Evolutionary conservation across 2,797 vertebrate species (phyloP).

Genomic region (Echiichthys vipera): DNA sequence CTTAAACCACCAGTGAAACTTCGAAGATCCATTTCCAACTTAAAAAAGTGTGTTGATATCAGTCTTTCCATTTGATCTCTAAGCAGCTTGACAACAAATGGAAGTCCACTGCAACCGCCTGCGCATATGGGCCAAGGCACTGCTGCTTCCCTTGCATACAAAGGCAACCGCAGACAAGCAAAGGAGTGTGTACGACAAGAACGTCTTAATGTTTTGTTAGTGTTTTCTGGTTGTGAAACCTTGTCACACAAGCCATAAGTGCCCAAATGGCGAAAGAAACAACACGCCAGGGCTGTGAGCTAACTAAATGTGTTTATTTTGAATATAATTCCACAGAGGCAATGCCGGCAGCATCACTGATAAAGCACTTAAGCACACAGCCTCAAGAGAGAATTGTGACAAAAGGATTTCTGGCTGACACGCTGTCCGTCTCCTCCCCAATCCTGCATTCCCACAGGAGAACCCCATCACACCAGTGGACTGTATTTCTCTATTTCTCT

Average conservation of each 20-base stretch:
- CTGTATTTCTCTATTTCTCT: slow-evolving; percentile 32
- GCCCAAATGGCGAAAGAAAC: background rate
- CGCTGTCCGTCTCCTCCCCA: slow-evolving; percentile 53
- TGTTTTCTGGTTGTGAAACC: slow-evolving; percentile 30
- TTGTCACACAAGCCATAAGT: slow-evolving; percentile 9
- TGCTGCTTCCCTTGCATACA: slow-evolving; percentile 1
- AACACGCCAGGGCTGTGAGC: slow-evolving; percentile 2
- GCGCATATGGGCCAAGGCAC: slow-evolving; percentile 29
- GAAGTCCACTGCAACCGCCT: slow-evolving; percentile 37
- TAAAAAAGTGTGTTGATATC: slow-evolving; percentile 33
- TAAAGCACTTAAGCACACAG: slow-evolving; percentile 59
- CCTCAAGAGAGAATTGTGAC: slow-evolving; percentile 58
- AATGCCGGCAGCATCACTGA: slow-evolving; percentile 17
- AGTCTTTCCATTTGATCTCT: slow-evolving; percentile 36
- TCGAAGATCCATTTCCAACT: slow-evolving; percentile 38
- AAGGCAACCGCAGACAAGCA: slow-evolving; percentile 15
- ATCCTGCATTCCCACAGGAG: slow-evolving; percentile 49
- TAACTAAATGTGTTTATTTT: slow-evolving; percentile 39
- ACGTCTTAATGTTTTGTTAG: slow-evolving; percentile 12
- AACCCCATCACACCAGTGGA: slow-evolving; percentile 30
- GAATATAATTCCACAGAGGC: slow-evolving; percentile 4
- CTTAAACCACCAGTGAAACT: slow-evolving; percentile 19
- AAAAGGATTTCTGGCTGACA: slow-evolving; percentile 73
- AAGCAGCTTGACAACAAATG: slow-evolving; percentile 58
- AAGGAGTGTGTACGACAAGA: slow-evolving; percentile 8